These are phyloP conservation scores for Enteromius thamalakanensis DNA, from an alignment of 2,797 vertebrate species.

Conservation along the genomic window DNA sequence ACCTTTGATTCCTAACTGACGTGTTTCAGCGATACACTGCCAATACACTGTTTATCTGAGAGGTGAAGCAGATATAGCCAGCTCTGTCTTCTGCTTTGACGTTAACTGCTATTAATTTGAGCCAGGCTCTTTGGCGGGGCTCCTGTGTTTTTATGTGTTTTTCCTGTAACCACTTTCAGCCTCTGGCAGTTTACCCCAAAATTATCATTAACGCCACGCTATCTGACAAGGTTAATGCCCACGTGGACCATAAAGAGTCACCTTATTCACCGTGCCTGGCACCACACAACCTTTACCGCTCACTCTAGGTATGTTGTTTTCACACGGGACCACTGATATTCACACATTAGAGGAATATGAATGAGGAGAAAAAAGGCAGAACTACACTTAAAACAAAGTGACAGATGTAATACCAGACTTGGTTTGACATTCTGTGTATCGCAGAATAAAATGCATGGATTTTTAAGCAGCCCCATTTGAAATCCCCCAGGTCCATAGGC, in stretches of 20 bases:
- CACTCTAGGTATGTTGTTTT: conserved; percentile 3
- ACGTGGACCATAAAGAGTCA: conserved; percentile 22
- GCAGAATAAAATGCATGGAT: not conserved
- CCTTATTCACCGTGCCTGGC: conserved; percentile 46
- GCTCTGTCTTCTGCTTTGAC: conserved; percentile 20
- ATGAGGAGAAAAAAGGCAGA: conserved; percentile 1
- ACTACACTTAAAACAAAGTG: not conserved
- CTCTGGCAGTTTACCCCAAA: conserved; percentile 34
- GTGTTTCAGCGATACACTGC: not conserved
- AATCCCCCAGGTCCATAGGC: conserved; percentile 10
- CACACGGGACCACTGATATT: not conserved
- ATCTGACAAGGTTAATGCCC: conserved; percentile 34
- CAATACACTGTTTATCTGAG: conserved; percentile 16
- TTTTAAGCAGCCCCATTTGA: not conserved
- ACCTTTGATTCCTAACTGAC: not conserved
- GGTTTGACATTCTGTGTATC: not conserved
- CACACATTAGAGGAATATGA: not conserved
- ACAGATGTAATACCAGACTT: conserved; percentile 1
- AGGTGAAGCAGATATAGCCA: not conserved
- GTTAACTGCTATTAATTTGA: conserved; percentile 37
- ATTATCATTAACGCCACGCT: conserved; percentile 38
- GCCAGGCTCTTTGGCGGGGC: not conserved
- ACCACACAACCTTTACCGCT: conserved; percentile 1
- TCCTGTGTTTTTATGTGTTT: conserved; percentile 34
- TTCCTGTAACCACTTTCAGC: conserved; percentile 44